phyloP scores from a whole-genome alignment of 2,797 vertebrate genomes.

The Odontamblyopus lacepedii region DNA sequence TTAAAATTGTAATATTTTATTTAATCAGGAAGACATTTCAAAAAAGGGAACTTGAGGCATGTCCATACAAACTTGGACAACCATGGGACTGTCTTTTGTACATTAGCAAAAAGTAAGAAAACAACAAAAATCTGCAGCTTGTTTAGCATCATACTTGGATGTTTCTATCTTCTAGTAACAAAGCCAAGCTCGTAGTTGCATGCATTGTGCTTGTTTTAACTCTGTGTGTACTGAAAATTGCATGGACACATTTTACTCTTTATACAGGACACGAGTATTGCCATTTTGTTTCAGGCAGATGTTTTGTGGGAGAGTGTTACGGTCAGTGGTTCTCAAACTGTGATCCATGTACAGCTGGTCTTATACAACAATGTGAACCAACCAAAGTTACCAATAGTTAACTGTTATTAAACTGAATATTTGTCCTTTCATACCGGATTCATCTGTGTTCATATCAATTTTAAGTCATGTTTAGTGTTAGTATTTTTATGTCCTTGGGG shows the following conservation, averaged over 20 bases:
- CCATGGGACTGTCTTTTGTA: slow-evolving; percentile 2
- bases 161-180: slow-evolving; percentile 39
- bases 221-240: slow-evolving; percentile 27
- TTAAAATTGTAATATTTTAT: slow-evolving; percentile 21
- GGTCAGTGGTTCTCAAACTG: slow-evolving; percentile 14
- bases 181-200: slow-evolving; percentile 39
- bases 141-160: not conserved
- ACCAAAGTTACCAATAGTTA: too few relatives aligned
- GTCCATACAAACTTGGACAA: slow-evolving; percentile 7
- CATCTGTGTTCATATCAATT: not conserved
- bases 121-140: not conserved
- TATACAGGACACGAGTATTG: slow-evolving; percentile 21
- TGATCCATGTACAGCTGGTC: not conserved
- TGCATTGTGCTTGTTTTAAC: slow-evolving; percentile 49
- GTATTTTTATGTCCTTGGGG: not conserved
- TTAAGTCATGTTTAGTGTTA: not conserved
- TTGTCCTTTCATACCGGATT: not conserved
- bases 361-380: too few relatives aligned
- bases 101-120: not conserved
- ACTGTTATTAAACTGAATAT: too few relatives aligned
- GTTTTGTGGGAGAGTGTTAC: slow-evolving; percentile 12
- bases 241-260: slow-evolving; percentile 30
- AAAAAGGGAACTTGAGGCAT: slow-evolving; percentile 1
- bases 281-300: slow-evolving; percentile 25
- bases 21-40: not conserved